phyloP scores from a whole-genome alignment of 1,140 invertebrate species.

The Drosophila ambigua region DNA sequence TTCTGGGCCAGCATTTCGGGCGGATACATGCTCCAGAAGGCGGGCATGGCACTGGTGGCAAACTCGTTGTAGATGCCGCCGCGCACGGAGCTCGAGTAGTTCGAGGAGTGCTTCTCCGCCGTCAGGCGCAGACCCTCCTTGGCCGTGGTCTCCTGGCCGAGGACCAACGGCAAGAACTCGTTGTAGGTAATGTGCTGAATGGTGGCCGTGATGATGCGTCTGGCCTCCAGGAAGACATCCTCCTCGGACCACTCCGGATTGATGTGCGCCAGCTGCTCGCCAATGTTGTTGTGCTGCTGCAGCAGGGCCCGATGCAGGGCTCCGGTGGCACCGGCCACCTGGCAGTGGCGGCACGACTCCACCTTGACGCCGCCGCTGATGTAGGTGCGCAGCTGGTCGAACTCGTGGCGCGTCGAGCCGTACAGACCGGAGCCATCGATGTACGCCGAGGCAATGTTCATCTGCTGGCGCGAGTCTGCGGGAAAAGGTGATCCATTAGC shows the following conservation, averaged over 20 bases:
- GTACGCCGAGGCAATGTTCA: constrained; percentile 94
- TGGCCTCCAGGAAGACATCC: constrained; percentile 90
- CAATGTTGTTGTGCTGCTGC: constrained; percentile 93
- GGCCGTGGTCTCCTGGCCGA: constrained; percentile 86
- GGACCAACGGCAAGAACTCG: constrained; percentile 92
- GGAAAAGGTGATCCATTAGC: neutral
- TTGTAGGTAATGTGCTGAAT: constrained; percentile 95
- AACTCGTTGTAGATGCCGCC: constrained; percentile 87
- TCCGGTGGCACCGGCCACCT: constrained; percentile 84
- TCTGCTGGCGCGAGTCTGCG: constrained; percentile 89
- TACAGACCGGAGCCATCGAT: constrained; percentile 95
- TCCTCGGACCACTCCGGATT: constrained; percentile 95
- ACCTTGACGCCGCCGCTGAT: constrained; percentile 89
- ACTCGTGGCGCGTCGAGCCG: constrained; percentile 89
- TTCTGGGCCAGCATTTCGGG: constrained; percentile 79
- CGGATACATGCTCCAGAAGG: constrained; percentile 90
- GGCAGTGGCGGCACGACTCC: constrained; percentile 85
- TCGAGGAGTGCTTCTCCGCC: constrained; percentile 82
- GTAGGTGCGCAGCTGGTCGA: constrained; percentile 89
- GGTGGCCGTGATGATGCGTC: constrained; percentile 90
- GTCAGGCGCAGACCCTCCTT: constrained; percentile 83
- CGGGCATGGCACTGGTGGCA: constrained; percentile 89
- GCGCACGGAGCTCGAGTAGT: constrained; percentile 91
- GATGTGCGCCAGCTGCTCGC: constrained; percentile 87
- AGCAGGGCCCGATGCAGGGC: constrained; percentile 89